These are phyloP conservation scores for Macquaria australasica DNA, from an alignment of 2,113 vertebrate genomes.

Conservation along the genomic window DNA sequence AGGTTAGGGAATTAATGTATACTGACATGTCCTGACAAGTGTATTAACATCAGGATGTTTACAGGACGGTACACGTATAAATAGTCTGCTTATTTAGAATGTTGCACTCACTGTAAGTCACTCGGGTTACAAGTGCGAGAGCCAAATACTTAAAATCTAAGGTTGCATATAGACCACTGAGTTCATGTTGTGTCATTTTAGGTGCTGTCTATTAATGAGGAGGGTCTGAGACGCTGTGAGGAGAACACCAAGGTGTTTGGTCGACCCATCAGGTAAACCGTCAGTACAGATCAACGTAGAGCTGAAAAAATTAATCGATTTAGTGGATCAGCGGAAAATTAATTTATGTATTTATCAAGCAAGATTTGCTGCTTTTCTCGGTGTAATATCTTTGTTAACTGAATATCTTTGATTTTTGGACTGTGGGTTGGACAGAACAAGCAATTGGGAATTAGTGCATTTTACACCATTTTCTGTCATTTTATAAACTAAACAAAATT, in stretches of 20 bases:
- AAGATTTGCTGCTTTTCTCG: background rate
- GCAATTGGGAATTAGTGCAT: background rate
- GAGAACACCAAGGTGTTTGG: conserved; percentile 97
- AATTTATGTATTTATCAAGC: background rate
- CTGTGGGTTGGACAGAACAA: background rate
- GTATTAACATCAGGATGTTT: conserved; percentile 34
- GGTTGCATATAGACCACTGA: background rate
- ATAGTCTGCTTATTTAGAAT: conserved; percentile 33
- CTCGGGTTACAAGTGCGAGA: background rate
- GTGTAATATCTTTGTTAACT: background rate
- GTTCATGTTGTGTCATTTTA: conserved; percentile 54
- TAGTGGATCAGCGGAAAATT: background rate
- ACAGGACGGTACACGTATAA: background rate
- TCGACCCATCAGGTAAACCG: conserved; percentile 92
- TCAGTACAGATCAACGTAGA: background rate
- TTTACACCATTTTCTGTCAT: background rate
- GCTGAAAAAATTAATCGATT: no score
- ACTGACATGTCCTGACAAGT: background rate
- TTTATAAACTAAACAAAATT: background rate
- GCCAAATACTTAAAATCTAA: background rate
- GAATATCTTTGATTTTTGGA: background rate
- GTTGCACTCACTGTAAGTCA: background rate
- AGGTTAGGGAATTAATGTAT: conserved; percentile 28
- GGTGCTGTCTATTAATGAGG: conserved; percentile 98
- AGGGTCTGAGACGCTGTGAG: conserved; percentile 94